Percentiles rank a stretch among this genome's conserved stretches.
Conservation (phyloP, 2,113 vertebrate species). For the Melanotaenia duboulayi region DNA sequence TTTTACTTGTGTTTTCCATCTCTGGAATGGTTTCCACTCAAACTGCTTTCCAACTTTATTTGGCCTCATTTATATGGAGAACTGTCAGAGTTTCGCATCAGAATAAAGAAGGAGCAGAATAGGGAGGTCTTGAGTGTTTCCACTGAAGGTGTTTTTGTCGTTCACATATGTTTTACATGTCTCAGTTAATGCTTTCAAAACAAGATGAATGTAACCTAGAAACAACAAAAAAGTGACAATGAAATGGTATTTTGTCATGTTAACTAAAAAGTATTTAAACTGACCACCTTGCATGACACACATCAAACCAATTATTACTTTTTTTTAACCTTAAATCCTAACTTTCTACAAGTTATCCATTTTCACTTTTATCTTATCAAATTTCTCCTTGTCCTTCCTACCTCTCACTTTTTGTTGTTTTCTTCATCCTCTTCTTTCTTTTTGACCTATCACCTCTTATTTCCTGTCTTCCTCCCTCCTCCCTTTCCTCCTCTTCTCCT, state of each 20-base stretch:
- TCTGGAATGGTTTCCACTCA: conserved; percentile 65
- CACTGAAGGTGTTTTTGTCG: not conserved
- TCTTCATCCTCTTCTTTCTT: conserved; percentile 37
- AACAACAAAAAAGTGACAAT: not conserved
- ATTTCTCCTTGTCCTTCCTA: conserved; percentile 15
- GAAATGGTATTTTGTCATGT: fast-evolving
- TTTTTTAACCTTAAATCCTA: not conserved
- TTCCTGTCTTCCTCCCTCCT: conserved; percentile 30
- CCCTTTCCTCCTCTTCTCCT: conserved; percentile 34
- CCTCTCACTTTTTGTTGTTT: conserved; percentile 23
- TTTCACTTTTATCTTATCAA: not conserved
- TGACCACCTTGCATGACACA: not conserved
- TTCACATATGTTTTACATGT: not conserved
- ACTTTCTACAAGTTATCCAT: not conserved
- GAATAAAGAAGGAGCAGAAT: conserved; percentile 1
- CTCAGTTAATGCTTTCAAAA: too few species aligned
- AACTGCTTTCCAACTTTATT: conserved; percentile 50
- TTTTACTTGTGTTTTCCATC: conserved; percentile 22
- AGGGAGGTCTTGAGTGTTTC: conserved; percentile 12
- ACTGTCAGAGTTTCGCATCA: conserved; percentile 20
- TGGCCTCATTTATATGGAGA: conserved; percentile 32
- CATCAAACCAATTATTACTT: not conserved
- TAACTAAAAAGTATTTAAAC: not conserved
- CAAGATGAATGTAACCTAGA: too few species aligned
- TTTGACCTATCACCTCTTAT: conserved; percentile 52